Conservation (phyloP, 2,797 vertebrate genomes). For the Steatocranus sp. region DNA sequence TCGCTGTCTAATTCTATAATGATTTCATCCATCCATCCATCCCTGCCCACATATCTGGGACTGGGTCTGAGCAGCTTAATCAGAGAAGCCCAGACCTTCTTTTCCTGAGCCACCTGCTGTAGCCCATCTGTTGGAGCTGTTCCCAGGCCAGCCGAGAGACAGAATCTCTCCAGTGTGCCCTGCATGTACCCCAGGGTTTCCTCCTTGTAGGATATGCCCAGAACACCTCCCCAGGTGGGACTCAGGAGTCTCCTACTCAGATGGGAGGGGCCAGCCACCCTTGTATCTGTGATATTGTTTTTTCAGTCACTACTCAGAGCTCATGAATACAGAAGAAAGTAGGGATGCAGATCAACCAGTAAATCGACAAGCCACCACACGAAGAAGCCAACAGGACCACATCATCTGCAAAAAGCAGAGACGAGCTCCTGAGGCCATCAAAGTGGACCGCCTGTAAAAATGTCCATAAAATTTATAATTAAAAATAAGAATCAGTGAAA, state of each 20-base stretch:
- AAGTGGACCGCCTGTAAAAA: background rate
- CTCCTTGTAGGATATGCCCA: background rate
- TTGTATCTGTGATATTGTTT: background rate
- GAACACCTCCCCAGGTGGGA: background rate
- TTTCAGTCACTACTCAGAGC: background rate
- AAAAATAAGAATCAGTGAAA: background rate
- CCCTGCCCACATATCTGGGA: background rate
- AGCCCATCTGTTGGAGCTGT: background rate
- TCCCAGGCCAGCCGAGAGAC: background rate
- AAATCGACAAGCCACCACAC: background rate
- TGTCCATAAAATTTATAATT: fast-evolving
- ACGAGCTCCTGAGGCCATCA: background rate
- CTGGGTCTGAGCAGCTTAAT: background rate
- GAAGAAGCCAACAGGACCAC: background rate
- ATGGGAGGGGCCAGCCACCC: background rate
- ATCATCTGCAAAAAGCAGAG: fast-evolving
- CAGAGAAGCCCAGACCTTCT: background rate
- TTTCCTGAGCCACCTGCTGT: background rate
- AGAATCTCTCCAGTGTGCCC: background rate
- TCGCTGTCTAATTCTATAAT: background rate
- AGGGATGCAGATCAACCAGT: background rate
- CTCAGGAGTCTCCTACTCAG: background rate
- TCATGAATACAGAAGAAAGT: background rate
- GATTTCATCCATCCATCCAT: background rate
- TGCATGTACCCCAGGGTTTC: background rate